Conservation (phyloP, 2,888 invertebrate genomes). For the Thalpophila matura region DNA sequence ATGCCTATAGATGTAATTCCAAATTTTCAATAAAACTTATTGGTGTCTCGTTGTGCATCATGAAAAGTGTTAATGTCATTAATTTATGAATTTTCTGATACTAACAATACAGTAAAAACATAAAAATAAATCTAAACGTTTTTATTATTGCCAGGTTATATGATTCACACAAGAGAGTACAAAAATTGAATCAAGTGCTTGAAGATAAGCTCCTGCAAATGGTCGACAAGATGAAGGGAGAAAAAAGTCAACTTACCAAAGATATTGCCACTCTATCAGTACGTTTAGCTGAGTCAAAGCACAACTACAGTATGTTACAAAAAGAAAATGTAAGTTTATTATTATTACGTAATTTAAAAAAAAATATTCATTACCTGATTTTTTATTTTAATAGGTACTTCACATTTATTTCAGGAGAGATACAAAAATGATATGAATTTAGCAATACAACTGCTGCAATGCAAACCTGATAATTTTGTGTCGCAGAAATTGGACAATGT, state of each 20-base stretch:
- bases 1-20: too few species aligned
- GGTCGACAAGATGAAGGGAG: constrained; percentile 97
- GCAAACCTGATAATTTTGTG: constrained; percentile 98
- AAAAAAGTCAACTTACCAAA: constrained; percentile 96
- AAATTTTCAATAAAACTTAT: too few species aligned
- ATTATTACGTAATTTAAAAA: constrained; percentile 3
- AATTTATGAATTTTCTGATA: constrained; percentile 6
- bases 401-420: constrained; percentile 93
- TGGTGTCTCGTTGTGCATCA: too few species aligned
- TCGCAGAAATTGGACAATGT: constrained; percentile 97
- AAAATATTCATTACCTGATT: constrained; percentile 6
- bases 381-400: background rate
- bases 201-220: constrained; percentile 98
- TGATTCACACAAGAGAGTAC: constrained; percentile 98
- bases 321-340: constrained; percentile 94
- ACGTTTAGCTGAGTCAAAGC: constrained; percentile 96
- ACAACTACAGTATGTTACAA: constrained; percentile 95
- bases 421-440: constrained; percentile 98
- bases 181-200: constrained; percentile 98
- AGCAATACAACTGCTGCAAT: constrained; percentile 98
- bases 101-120: background rate
- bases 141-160: constrained; percentile 92
- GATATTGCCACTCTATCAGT: constrained; percentile 96
- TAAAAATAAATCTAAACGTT: background rate
- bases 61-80: too few species aligned